Base-by-base conservation (phyloP, 1,140 invertebrate species). In the Xylocopa sonorina region DNA sequence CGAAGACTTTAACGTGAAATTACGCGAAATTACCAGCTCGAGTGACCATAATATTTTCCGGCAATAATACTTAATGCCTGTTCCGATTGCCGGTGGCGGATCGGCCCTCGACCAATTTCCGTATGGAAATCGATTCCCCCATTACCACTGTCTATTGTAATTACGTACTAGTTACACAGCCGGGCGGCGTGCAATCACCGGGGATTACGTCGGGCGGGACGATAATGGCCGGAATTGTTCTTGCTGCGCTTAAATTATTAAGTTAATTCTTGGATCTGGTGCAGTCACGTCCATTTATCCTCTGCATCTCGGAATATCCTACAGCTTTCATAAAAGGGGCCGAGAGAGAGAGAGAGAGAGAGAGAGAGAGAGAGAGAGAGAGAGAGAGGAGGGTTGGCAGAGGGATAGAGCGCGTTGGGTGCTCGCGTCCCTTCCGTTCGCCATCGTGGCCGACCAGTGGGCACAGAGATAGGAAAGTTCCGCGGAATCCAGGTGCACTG, bases 161-260 rank as follows among this genome's bases (percentile, higher is more conserved):
- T 84, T 83, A 84, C 81, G 41, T 53, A 34, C 48, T 29, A 64
- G 64, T 82, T 84, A 83, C 66, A 82, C 64, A 46, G 79, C 27
- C 55, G 32, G 46, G 3, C 24, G 57, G 21, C 29, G 53, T 51
- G 58, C 60, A 78, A 80, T 84, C 77, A 60, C 53, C 75, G 48
- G n/a, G 32, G 81, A 84, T 84, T 84, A 84, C 60, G 50, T 68
- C 43, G 3, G 12, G 38, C 9, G 24, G 27, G 43, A 50, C 78
- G 55, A 80, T 78, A 78, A 78, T 71, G 38, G 43, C 55, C 67
- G 27, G 43, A 71, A 78, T 69, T 62, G 75, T 78, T 71, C 76
- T 71, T 71, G 32, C 67, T 24, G 24, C 32, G 55, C 57, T n/a
- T 63, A 62, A 78, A 78, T 73, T 78, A 78, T 73, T 62, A 73